Evolutionary conservation across 2,797 vertebrate genomes (phyloP), one percentile per base, ranked within the genome.

Genomic region (Hypotaenidia okinawae): DNA sequence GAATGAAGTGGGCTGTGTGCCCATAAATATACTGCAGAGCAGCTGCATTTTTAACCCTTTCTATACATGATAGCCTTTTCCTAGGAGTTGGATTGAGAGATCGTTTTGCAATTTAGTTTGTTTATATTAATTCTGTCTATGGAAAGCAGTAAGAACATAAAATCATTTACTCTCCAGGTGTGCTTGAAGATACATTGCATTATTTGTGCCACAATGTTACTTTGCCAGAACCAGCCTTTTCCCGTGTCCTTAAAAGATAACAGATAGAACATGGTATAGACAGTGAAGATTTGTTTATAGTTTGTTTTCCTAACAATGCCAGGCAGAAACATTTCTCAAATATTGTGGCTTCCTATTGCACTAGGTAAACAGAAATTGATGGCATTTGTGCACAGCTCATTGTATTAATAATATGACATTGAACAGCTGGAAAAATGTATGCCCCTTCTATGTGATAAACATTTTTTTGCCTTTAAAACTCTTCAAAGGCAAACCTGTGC

Each of bases 41-140:
- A 96, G 91, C 96, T 97, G 95, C 93, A 97, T 97, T 98, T 97
- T 97, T 97, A 97, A 97, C 94, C 77, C 96, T 85, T 94, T 87
- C 68, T 43, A 5, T 91, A 43, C 94, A 33, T 68, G 28, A 32
- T 54, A 54, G 49, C 37, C 19, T 85, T 75, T 55, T 64, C 7
- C 52, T 82, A 15, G 8, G 33, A 61, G 23, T 13, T 76, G 9
- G 17, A 19, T 69, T 88, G 17, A 63, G 86, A 91, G 72, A 49
- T 78, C 24, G 28, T 37, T 81, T 62, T 57, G 21, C 16, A 15
- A 6, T 35, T 94, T 33, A 51, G 27, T 79, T 94, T 61, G 17
- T 70, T 58, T 77, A n/a, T 77, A 13, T 84, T 45, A 57, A 23
- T 59, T 63, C 35, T 41, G 2, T 52, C 86, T 75, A 27, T 28